A percentile compares a stretch with the other conserved stretches of the same genome.
Conservation (phyloP, 2,888 invertebrate genomes). For the Teinopalpus imperialis region DNA sequence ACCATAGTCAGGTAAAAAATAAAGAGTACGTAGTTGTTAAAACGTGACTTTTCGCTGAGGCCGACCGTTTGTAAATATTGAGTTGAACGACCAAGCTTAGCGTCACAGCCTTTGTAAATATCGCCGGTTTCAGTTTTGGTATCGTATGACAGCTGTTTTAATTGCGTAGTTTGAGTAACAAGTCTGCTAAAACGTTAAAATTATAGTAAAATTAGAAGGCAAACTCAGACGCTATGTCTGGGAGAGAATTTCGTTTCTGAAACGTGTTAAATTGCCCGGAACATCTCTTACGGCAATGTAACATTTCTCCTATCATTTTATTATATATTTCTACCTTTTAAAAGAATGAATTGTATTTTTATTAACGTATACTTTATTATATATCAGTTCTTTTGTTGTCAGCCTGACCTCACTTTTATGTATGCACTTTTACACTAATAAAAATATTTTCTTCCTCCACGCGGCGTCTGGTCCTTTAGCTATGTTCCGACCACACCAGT, state of each 20-base stretch:
- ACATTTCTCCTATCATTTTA: slow-evolving; percentile 22
- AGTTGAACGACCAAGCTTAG: slow-evolving; percentile 37
- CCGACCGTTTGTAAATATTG: slow-evolving; percentile 60
- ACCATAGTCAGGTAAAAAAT: background rate
- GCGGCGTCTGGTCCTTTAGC: slow-evolving; percentile 77
- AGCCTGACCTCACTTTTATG: too few relatives aligned
- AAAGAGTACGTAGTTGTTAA: too few relatives aligned
- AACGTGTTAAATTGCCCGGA: slow-evolving; percentile 47
- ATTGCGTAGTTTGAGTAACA: slow-evolving; percentile 22
- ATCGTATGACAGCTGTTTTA: slow-evolving; percentile 21
- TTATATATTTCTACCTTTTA: slow-evolving; percentile 26
- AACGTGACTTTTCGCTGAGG: slow-evolving; percentile 47
- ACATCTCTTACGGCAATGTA: slow-evolving; percentile 72
- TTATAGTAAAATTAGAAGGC: slow-evolving; percentile 6
- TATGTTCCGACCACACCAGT: slow-evolving; percentile 84
- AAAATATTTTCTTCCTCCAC: slow-evolving; percentile 63
- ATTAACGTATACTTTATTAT: too few relatives aligned
- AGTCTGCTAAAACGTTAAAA: slow-evolving; percentile 11
- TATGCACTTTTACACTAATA: slow-evolving; percentile 51
- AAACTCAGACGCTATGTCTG: slow-evolving; percentile 6
- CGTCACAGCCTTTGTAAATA: slow-evolving; percentile 39
- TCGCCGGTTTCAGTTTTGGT: slow-evolving; percentile 27
- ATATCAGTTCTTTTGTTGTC: too few relatives aligned
- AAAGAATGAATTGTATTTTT: slow-evolving; percentile 27
- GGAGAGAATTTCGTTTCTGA: slow-evolving; percentile 22